Conservation (phyloP, 2,888 invertebrate genomes). For the Rosalia funebris region DNA sequence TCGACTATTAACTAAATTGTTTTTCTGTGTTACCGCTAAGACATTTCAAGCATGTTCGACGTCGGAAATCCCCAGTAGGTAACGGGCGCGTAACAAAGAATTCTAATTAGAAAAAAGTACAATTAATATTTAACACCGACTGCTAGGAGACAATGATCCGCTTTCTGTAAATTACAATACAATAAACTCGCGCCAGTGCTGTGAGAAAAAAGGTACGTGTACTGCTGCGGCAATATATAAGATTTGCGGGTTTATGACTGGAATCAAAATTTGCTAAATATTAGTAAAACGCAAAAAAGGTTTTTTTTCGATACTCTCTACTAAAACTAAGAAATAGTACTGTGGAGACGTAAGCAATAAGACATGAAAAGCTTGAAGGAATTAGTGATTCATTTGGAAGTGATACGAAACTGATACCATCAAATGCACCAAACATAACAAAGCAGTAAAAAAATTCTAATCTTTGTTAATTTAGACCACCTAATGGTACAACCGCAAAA, state of each 20-base stretch:
- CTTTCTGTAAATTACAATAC: constrained; percentile 23
- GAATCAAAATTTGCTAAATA: neutral
- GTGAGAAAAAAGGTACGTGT: neutral
- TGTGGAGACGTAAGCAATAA: no score
- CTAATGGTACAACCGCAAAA: no score
- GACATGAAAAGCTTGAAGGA: no score
- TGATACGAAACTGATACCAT: no score
- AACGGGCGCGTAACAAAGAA: constrained; percentile 31
- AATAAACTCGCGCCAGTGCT: constrained; percentile 1
- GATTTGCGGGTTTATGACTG: neutral
- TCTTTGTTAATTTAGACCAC: no score
- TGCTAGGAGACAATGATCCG: constrained; percentile 17
- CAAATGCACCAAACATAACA: no score
- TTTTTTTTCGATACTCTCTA: neutral
- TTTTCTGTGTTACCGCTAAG: constrained; percentile 21
- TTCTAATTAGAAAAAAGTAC: constrained; percentile 32
- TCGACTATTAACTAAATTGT: constrained; percentile 11
- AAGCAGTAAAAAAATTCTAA: no score
- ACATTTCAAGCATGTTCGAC: constrained; percentile 22
- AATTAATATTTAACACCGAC: constrained; percentile 28
- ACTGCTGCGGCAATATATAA: neutral
- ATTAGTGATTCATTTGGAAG: neutral
- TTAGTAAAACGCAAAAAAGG: neutral
- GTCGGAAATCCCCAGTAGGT: constrained; percentile 32
- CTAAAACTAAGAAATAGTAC: neutral